phyloP scores from a whole-genome alignment of 2,888 invertebrate genomes.

The Pachymerium ferrugineum region DNA sequence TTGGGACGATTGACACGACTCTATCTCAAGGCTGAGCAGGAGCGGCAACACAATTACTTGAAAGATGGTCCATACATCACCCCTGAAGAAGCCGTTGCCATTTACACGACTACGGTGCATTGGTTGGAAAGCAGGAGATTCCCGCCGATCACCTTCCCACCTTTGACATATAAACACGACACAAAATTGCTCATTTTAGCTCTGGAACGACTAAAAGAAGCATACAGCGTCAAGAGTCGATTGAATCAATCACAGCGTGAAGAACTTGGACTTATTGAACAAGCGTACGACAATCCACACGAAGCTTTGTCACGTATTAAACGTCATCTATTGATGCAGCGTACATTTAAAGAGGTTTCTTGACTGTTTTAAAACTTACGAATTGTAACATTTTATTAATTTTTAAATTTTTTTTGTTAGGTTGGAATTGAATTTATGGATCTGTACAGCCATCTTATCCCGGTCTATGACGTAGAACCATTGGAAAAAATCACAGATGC shows the following conservation, averaged over 20 bases:
- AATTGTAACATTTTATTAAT: neutral
- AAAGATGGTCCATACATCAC: conserved; percentile 99
- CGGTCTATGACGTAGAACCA: conserved; percentile 98
- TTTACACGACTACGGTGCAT: conserved; percentile 99
- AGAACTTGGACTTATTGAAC: conserved; percentile 96
- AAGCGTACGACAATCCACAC: conserved; percentile 99
- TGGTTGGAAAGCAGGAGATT: conserved; percentile 98
- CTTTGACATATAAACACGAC: conserved; percentile 98
- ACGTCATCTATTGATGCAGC: conserved; percentile 94
- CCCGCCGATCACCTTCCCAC: conserved; percentile 99
- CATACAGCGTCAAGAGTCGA: conserved; percentile 93
- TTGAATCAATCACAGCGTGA: conserved; percentile 98
- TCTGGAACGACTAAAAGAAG: conserved; percentile 91
- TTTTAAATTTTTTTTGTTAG: conserved; percentile 49
- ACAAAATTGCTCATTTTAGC: conserved; percentile 96
- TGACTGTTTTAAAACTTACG: neutral
- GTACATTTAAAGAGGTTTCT: conserved; percentile 91
- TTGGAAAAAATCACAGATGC: conserved; percentile 99
- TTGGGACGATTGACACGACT: conserved; percentile 93
- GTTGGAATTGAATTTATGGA: conserved; percentile 99
- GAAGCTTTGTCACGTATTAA: conserved; percentile 98
- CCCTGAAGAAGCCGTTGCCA: conserved; percentile 99
- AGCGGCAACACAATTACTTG: conserved; percentile 96
- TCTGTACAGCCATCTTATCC: conserved; percentile 95
- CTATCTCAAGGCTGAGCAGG: conserved; percentile 96